A percentile compares a stretch with the other conserved stretches of the same genome.
These are phyloP conservation scores for Corythornis vintsioides DNA, from an alignment of 2,113 vertebrate genomes.

Conservation along the genomic window DNA sequence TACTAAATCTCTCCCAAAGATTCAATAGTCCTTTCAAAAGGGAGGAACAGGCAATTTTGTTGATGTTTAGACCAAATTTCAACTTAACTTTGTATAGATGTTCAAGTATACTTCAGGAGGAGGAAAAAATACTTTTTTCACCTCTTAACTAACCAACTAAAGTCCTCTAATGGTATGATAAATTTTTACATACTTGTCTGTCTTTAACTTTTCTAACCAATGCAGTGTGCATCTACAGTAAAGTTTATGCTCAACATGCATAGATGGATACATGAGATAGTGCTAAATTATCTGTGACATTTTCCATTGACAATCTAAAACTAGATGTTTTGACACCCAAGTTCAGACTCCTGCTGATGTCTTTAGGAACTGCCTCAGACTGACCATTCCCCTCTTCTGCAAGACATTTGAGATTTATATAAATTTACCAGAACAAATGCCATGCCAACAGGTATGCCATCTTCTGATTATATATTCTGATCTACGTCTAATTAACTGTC, in stretches of 20 bases:
- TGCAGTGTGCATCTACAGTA: neutral
- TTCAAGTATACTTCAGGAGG: neutral
- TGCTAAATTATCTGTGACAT: neutral
- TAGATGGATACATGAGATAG: neutral
- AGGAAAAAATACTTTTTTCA: neutral
- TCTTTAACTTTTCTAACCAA: neutral
- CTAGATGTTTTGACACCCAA: neutral
- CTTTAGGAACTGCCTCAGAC: neutral
- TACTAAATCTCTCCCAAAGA: neutral
- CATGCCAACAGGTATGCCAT: neutral
- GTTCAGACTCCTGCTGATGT: neutral
- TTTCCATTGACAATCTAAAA: neutral
- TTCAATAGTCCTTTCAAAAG: neutral
- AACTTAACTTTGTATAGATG: neutral
- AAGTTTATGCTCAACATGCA: neutral
- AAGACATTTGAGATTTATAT: neutral
- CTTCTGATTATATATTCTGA: neutral
- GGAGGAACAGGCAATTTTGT: neutral
- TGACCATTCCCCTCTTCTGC: neutral
- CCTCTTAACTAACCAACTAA: neutral
- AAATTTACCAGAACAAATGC: neutral
- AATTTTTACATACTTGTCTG: neutral
- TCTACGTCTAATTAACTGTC: neutral
- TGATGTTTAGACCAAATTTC: neutral
- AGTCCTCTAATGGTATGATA: neutral